Evolutionary conservation across 2,797 vertebrate species (phyloP).

Genomic region (Danio choprae): DNA sequence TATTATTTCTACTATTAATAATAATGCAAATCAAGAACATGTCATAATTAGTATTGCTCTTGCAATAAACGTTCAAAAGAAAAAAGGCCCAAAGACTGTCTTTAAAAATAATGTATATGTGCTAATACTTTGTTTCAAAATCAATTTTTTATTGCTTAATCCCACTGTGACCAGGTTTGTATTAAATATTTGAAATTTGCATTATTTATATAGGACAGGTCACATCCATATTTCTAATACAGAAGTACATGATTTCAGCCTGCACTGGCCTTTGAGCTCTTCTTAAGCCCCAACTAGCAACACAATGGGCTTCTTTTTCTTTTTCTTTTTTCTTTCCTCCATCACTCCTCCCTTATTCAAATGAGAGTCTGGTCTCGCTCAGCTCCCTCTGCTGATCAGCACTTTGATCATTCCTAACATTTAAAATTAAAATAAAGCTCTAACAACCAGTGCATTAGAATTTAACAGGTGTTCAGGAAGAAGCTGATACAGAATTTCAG

Average conservation of each 20-base stretch:
- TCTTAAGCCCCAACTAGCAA: constrained; percentile 57
- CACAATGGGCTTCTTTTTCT: constrained; percentile 64
- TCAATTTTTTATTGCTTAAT: not conserved
- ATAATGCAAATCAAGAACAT: not conserved
- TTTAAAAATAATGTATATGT: not conserved
- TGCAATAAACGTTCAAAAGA: not conserved
- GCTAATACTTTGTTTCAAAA: not conserved
- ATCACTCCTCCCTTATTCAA: constrained; percentile 74
- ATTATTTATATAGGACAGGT: constrained; percentile 13
- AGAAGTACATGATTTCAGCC: not conserved
- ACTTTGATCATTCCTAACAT: constrained; percentile 80
- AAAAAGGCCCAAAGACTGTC: not conserved
- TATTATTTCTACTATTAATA: not conserved
- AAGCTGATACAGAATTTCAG: constrained; percentile 80
- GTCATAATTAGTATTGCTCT: not conserved
- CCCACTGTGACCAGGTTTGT: constrained; percentile 10
- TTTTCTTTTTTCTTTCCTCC: constrained; percentile 9
- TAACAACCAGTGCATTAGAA: constrained; percentile 79
- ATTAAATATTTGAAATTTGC: not conserved
- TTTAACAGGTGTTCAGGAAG: constrained; percentile 78
- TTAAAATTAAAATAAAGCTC: constrained; percentile 81
- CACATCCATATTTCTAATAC: constrained; percentile 6
- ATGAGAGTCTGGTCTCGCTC: constrained; percentile 68
- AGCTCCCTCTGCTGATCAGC: constrained; percentile 71
- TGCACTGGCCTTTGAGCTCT: constrained; percentile 17